Evolutionary conservation across 1,140 invertebrate genomes (phyloP).

Genomic region (Lepidotrigona ventralis): DNA sequence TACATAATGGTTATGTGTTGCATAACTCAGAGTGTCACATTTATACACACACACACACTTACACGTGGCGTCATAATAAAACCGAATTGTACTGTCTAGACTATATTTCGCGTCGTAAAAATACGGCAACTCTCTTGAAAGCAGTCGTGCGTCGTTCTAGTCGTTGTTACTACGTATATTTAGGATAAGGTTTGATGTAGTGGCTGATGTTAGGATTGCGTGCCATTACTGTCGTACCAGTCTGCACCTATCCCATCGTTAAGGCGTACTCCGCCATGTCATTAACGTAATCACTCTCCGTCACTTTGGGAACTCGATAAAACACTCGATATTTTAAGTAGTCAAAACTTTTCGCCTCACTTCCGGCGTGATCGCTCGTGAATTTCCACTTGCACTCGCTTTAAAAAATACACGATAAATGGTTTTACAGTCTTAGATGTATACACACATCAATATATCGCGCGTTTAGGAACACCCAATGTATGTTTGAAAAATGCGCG

Average conservation of each 20-base stretch:
- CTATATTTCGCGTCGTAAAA: constrained; percentile 49
- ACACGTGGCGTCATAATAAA: constrained; percentile 46
- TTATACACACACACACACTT: constrained; percentile 3
- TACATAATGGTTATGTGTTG: constrained; percentile 39
- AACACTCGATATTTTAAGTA: constrained; percentile 64
- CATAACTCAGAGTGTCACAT: constrained; percentile 33
- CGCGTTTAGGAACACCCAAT: not conserved
- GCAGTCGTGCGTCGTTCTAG: constrained; percentile 32
- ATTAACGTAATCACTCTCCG: constrained; percentile 75
- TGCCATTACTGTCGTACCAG: constrained; percentile 69
- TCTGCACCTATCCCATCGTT: constrained; percentile 68
- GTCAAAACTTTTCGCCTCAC: constrained; percentile 41
- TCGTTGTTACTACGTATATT: constrained; percentile 22
- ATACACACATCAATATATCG: not conserved
- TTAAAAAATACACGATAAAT: constrained; percentile 25
- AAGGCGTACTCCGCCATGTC: constrained; percentile 58
- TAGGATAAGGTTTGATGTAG: constrained; percentile 42
- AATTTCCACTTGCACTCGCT: constrained; percentile 22
- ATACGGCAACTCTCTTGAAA: constrained; percentile 41
- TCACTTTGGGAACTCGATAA: constrained; percentile 67
- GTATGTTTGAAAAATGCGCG: not conserved
- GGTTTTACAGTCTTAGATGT: not conserved
- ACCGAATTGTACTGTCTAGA: constrained; percentile 46
- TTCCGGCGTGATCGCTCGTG: constrained; percentile 32
- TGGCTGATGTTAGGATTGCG: constrained; percentile 66